Evolutionary conservation across 2,113 vertebrate genomes (phyloP).

Genomic region (Apistogramma diplotaenia): DNA sequence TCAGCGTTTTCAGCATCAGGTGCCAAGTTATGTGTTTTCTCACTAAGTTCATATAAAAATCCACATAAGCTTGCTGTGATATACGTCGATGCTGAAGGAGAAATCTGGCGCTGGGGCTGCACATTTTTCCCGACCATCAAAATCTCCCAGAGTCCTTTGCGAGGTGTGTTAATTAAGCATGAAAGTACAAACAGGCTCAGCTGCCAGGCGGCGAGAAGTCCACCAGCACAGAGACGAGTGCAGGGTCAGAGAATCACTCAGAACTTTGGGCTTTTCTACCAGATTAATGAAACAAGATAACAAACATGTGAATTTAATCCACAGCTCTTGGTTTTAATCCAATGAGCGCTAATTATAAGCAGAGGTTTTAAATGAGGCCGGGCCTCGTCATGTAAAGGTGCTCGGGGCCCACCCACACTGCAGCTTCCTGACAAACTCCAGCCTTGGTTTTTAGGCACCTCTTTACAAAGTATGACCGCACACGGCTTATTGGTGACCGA

Average conservation of each 20-base stretch:
- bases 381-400: conserved; percentile 53
- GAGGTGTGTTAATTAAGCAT: conserved; percentile 65
- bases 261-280: conserved; percentile 32
- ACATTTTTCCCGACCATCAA: conserved; percentile 32
- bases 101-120: conserved; percentile 4
- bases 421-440: conserved; percentile 48
- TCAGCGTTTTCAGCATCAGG: background rate
- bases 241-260: conserved; percentile 18
- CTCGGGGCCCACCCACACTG: conserved; percentile 67
- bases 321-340: conserved; percentile 42
- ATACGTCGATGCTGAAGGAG: conserved; percentile 37
- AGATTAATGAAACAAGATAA: conserved; percentile 70
- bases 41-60: conserved; percentile 16
- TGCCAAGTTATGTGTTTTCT: conserved; percentile 19
- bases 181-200: conserved; percentile 58
- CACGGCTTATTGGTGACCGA: background rate
- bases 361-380: conserved; percentile 46
- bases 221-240: background rate
- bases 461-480: conserved; percentile 12
- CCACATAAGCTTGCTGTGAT: background rate
- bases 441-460: conserved; percentile 19
- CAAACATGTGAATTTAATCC: conserved; percentile 65
- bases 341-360: conserved; percentile 61
- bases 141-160: conserved; percentile 55
- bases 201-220: conserved; percentile 31